Evolutionary conservation across 2,888 invertebrate genomes (phyloP), one percentile per base, ranked within the genome.

Genomic region (Cheilosia impressa): DNA sequence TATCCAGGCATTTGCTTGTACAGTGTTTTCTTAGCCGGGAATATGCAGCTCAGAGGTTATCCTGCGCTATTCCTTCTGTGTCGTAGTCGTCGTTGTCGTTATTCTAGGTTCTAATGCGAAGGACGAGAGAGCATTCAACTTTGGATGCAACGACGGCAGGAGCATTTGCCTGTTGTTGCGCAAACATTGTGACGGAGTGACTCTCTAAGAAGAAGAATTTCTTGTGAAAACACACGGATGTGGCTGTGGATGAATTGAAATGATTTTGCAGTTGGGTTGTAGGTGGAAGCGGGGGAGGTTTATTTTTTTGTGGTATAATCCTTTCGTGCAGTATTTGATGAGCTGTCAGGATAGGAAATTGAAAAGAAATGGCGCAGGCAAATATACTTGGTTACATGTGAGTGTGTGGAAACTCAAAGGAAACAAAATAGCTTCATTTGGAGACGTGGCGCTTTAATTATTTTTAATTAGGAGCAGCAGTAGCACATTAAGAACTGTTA

Each of bases 111-210:
- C 69, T 52, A 63, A 45, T 65, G 55, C 71, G 50, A 76, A 81
- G 76, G 71, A 76, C 80, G 80, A 85, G 58, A 80, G 85, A 77
- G 85, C 85, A 77, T 85, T 85, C 85, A 85, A 85, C 85, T 81
- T 60, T 72, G 62, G 63, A 81, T 81, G 68, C 55, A 45, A 43
- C 45, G 34, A n/a, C 38, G 47, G 52, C 50, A 27, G 47, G 19
- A 47, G 55, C 13, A 62, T 55, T 66, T 62, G 57, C 45, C 75
- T 71, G 81, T 85, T 85, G 71, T 80, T 85, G 81, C 19, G 57
- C 81, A 85, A 85, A 85, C 72, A 85, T 72, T 81, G 72, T 72
- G 81, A 81, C 76, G 69, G 47, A 72, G 73, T 60, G 17, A 55
- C 34, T 55, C 57, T 57, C 4, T 71, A 72, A 41, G 55, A 72